These are phyloP conservation scores for Drosophila kuntzei DNA, from an alignment of 2,888 invertebrate genomes.

Conservation along the genomic window DNA sequence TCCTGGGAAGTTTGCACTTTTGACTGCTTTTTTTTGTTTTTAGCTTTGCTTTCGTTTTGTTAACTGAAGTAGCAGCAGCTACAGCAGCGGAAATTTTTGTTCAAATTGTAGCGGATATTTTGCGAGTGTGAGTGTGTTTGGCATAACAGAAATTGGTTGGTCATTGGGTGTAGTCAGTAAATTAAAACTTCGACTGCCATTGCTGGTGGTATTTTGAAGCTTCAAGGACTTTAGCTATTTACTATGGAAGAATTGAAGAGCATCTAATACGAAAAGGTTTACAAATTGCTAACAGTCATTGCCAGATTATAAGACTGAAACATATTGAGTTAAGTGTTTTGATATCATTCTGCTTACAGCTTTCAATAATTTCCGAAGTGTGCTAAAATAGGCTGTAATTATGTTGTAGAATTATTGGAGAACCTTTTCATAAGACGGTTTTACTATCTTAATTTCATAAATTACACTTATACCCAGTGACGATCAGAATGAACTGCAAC, in stretches of 20 bases:
- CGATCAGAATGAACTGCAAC: too few species aligned
- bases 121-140: constrained; percentile 7
- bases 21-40: constrained; percentile 25
- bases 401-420: too few species aligned
- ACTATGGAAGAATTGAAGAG: neutral
- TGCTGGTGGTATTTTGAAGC: neutral
- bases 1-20: constrained; percentile 78
- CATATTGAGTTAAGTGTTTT: too few species aligned
- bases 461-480: neutral
- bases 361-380: neutral
- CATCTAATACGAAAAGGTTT: neutral
- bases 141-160: constrained; percentile 24
- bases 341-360: neutral
- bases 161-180: constrained; percentile 5
- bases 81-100: constrained; percentile 33
- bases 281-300: too few species aligned
- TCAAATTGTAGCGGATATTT: constrained; percentile 58
- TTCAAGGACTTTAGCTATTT: neutral
- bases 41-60: constrained; percentile 16
- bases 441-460: too few species aligned
- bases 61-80: constrained; percentile 32
- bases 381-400: too few species aligned
- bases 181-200: constrained; percentile 10
- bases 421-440: too few species aligned
- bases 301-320: too few species aligned